Base-by-base conservation (phyloP, 1,140 invertebrate genomes). In the Heliconius congener region DNA sequence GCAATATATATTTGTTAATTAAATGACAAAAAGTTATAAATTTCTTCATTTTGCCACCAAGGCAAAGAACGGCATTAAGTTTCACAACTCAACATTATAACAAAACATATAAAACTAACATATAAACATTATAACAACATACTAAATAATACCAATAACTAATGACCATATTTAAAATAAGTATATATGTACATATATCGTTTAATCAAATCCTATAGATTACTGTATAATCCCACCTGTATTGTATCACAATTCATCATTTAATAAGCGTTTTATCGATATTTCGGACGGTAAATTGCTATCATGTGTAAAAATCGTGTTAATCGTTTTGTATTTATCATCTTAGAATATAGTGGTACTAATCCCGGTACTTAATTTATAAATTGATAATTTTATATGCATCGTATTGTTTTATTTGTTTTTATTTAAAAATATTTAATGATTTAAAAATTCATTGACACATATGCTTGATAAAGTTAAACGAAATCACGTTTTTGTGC, bases 271-370 rank as follows among this genome's bases (percentile, higher is more conserved):
- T 30, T 71, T 77, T 77, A 77, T 77, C 75, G 16, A 30, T 30
- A 66, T 66, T 66, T 30, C 60, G 27, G 3, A 66, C 27, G 23
- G 71, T 30, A 37, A 72, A 42, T 1, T 72, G 42, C 30, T 57
- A 77, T 77, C 76, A 77, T 77, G 76, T 71, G 57, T 73, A 27
- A 39, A 71, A 76, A 71, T 71, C 75, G 75, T 76, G 75, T 70
- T 50, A 76, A 76, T 70, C 23, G 73, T 55, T 52, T 27, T 30
- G 60, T 72, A 72, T 72, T 23, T 72, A 42, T 72, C 39, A 39
- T 46, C 71, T 72, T n/a, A 39, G 18, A 72, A 39, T 37, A 72
- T 39, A 39, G 39, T n/a, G 34, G 71, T 1, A 72, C 18, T 46
- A 72, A 42, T 72, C 71, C 71, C 13, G 71, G 18, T 39, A 46